Evolutionary conservation across 2,113 vertebrate genomes (phyloP).

Genomic region (Sciurus niger): DNA sequence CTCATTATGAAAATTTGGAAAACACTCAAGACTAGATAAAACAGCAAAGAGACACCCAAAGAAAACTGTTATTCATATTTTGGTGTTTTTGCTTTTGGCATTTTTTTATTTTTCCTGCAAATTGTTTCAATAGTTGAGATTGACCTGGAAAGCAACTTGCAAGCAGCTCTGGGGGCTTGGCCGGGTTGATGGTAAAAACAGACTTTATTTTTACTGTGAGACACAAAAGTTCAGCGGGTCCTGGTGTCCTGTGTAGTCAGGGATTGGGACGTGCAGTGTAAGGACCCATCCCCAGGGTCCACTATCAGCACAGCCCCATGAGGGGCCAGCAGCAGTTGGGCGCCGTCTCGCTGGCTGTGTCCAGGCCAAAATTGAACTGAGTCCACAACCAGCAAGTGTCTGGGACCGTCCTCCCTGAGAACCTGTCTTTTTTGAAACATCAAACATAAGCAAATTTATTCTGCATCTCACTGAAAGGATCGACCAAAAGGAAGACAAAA

Average conservation of each 20-base stretch:
- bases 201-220: neutral
- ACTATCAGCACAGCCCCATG: neutral
- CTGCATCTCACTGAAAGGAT: neutral
- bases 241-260: neutral
- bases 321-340: accelerated
- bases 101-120: neutral
- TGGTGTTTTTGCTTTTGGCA: neutral
- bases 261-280: accelerated
- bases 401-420: accelerated
- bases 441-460: neutral
- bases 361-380: accelerated
- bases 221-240: neutral
- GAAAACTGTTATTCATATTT: neutral
- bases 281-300: neutral
- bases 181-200: neutral
- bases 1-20: slow-evolving; percentile 19
- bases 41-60: neutral
- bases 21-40: neutral
- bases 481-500: neutral
- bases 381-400: accelerated
- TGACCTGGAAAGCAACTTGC: neutral
- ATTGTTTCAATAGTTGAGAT: neutral
- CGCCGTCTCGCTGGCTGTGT: accelerated
- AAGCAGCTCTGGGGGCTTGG: neutral
- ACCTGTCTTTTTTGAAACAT: neutral